phyloP scores from a whole-genome alignment of 2,113 vertebrate species.

The Ia io region DNA sequence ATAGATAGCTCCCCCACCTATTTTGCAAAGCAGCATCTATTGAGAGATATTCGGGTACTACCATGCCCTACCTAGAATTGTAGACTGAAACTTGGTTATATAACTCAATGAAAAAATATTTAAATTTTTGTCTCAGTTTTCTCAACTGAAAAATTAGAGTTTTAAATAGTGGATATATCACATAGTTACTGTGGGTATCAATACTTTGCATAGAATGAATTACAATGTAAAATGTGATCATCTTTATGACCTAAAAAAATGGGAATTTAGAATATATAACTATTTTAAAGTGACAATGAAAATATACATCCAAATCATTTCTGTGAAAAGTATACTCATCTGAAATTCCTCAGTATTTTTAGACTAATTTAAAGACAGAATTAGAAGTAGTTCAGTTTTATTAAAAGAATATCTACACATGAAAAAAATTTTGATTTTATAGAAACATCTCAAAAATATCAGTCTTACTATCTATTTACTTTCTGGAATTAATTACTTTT shows the following conservation, averaged over 20 bases:
- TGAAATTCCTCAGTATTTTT: neutral
- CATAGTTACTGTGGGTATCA: neutral
- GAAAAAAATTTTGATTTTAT: neutral
- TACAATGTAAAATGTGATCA: neutral
- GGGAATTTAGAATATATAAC: neutral
- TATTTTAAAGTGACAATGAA: neutral
- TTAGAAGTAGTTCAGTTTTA: neutral
- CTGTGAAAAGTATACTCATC: neutral
- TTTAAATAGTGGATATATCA: neutral
- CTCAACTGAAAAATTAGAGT: neutral
- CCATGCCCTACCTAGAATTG: neutral
- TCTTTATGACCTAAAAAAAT: neutral
- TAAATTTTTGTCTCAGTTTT: neutral
- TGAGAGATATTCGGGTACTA: neutral
- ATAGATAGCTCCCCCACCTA: neutral
- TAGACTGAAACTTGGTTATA: neutral
- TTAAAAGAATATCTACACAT: neutral
- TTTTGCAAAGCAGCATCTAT: neutral
- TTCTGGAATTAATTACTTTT: constrained; percentile 7
- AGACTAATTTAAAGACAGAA: neutral
- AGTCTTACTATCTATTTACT: neutral
- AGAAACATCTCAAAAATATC: neutral
- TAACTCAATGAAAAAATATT: neutral
- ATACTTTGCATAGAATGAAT: neutral
- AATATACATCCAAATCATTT: neutral